Evolutionary conservation across 2,888 invertebrate genomes (phyloP).

Genomic region (Plebejus anna): DNA sequence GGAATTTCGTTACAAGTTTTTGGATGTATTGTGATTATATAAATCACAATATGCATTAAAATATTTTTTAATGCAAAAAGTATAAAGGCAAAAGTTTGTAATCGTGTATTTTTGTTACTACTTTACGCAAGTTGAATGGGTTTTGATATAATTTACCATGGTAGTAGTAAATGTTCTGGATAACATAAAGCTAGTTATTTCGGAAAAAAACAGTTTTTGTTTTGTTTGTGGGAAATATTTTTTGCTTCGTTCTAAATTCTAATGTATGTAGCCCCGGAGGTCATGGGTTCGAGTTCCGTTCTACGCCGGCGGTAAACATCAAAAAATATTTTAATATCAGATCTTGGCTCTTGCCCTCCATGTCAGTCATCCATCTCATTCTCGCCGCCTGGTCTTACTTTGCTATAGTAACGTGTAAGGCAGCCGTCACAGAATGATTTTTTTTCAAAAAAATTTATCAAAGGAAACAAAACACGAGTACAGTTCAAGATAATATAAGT

Average conservation of each 20-base stretch:
- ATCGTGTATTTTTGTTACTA: no score
- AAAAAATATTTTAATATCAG: constrained; percentile 5
- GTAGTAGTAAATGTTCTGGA: no score
- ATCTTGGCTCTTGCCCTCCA: not conserved
- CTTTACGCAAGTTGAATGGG: no score
- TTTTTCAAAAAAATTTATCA: no score
- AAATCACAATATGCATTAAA: no score
- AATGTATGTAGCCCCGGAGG: not conserved
- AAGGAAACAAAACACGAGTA: no score
- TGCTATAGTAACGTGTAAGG: not conserved
- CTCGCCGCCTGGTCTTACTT: not conserved
- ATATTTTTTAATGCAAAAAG: not conserved
- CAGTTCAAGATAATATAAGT: no score
- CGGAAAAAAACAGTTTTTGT: not conserved
- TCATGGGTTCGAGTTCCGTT: not conserved
- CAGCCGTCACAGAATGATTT: not conserved
- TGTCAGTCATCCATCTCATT: not conserved
- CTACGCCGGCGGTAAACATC: not conserved
- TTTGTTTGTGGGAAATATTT: not conserved
- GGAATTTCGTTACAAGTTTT: not conserved
- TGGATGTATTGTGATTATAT: not conserved
- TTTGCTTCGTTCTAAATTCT: not conserved
- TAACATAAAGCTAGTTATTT: not conserved
- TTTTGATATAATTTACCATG: no score
- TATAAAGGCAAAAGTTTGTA: not conserved